Conservation (phyloP, 1,140 invertebrate genomes). For the Ptiloglossa arizonensis region DNA sequence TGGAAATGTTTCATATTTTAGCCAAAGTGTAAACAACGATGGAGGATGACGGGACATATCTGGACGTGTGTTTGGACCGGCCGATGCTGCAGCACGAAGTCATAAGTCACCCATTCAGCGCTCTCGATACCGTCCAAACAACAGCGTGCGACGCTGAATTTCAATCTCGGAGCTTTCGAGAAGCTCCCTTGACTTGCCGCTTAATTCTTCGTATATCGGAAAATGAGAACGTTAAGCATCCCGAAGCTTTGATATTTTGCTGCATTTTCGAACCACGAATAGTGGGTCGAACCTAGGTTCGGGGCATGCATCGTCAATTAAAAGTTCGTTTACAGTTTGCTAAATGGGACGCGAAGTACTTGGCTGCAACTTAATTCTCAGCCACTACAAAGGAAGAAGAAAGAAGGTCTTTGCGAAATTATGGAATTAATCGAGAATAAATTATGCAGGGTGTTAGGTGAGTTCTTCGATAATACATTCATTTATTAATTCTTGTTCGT, state of each 20-base stretch:
- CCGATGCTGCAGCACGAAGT: conserved; percentile 39
- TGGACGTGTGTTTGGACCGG: conserved; percentile 44
- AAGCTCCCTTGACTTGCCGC: background rate
- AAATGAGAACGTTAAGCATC: background rate
- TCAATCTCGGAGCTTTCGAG: conserved; percentile 23
- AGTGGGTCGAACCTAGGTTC: background rate
- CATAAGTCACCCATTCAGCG: conserved; percentile 53
- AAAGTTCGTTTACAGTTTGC: too few species aligned
- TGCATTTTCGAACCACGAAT: background rate
- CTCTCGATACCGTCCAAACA: conserved; percentile 51
- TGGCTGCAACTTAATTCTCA: too few species aligned
- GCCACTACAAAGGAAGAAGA: too few species aligned
- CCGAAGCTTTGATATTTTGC: background rate
- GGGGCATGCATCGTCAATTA: too few species aligned
- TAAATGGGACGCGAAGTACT: too few species aligned
- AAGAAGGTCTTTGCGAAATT: too few species aligned
- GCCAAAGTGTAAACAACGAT: conserved; percentile 55
- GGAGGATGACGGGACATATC: conserved; percentile 28
- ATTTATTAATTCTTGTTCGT: too few species aligned
- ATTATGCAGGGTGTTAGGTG: too few species aligned
- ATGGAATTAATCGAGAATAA: too few species aligned
- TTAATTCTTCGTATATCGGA: background rate
- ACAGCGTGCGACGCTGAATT: background rate
- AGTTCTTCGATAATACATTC: too few species aligned
- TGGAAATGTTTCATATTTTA: conserved; percentile 52